Percentiles rank a stretch among this genome's conserved stretches.
phyloP scores from a whole-genome alignment of 2,797 vertebrate species.

The Enteromius afrohamiltoni region DNA sequence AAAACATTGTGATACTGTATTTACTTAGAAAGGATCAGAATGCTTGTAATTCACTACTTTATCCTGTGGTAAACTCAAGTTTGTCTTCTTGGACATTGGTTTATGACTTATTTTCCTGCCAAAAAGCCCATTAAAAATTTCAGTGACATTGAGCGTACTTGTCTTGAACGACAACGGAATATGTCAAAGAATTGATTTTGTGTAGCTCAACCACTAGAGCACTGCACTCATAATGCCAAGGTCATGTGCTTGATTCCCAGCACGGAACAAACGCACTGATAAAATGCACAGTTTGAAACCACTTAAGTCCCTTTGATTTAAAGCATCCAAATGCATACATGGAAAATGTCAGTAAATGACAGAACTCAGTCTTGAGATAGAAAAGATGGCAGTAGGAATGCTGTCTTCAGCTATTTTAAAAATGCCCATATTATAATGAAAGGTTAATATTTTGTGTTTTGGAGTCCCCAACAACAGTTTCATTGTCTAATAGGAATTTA shows the following conservation, averaged over 20 bases:
- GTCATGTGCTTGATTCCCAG: constrained; percentile 3
- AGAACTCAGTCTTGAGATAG: background rate
- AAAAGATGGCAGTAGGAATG: background rate
- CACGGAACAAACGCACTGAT: background rate
- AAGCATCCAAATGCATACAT: background rate
- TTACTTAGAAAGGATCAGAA: background rate
- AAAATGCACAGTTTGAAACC: background rate
- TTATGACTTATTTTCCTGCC: background rate
- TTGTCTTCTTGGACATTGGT: background rate
- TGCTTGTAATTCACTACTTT: background rate
- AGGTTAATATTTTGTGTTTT: too few species aligned
- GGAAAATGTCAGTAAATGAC: background rate
- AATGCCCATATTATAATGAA: too few species aligned
- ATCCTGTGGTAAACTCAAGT: background rate
- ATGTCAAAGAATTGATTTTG: constrained; percentile 28
- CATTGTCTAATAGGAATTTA: too few species aligned
- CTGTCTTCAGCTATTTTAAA: background rate
- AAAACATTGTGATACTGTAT: background rate
- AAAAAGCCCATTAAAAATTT: background rate
- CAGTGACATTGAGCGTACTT: background rate
- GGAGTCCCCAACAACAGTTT: too few species aligned
- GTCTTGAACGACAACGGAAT: constrained; percentile 5
- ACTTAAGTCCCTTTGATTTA: background rate
- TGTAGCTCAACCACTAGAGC: background rate
- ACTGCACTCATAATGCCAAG: background rate